Conservation (phyloP, 2,888 invertebrate species). For the Xestia sexstrigata region DNA sequence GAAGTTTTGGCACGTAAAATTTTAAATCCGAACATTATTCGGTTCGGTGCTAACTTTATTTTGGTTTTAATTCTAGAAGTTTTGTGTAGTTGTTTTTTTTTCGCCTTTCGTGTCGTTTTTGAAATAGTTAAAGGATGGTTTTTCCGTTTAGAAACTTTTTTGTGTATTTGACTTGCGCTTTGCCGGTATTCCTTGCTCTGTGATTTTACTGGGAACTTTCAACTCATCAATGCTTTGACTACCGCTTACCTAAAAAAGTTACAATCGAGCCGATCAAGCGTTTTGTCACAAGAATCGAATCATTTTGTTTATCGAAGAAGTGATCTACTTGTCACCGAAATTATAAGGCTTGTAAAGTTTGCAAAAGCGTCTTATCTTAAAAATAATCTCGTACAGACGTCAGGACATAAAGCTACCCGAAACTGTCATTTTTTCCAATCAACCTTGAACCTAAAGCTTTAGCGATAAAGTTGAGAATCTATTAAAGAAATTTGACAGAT, state of each 20-base stretch:
- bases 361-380: neutral
- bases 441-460: too few species aligned
- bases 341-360: neutral
- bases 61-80: constrained; percentile 62
- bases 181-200: constrained; percentile 16
- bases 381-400: too few species aligned
- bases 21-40: constrained; percentile 81
- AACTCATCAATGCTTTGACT: neutral
- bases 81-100: constrained; percentile 46
- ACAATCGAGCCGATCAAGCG: too few species aligned
- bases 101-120: constrained; percentile 16
- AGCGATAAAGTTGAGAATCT: too few species aligned
- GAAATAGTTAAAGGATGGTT: constrained; percentile 35
- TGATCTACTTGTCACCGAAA: neutral
- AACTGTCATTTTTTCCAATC: too few species aligned
- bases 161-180: constrained; percentile 25
- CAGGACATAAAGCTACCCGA: too few species aligned
- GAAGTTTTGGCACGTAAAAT: constrained; percentile 84
- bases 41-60: constrained; percentile 75
- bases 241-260: neutral
- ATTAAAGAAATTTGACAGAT: too few species aligned
- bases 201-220: neutral
- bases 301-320: neutral
- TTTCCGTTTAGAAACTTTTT: constrained; percentile 26
- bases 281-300: neutral